Evolutionary conservation across 2,113 vertebrate genomes (phyloP).

Genomic region (Pelusios castaneus): DNA sequence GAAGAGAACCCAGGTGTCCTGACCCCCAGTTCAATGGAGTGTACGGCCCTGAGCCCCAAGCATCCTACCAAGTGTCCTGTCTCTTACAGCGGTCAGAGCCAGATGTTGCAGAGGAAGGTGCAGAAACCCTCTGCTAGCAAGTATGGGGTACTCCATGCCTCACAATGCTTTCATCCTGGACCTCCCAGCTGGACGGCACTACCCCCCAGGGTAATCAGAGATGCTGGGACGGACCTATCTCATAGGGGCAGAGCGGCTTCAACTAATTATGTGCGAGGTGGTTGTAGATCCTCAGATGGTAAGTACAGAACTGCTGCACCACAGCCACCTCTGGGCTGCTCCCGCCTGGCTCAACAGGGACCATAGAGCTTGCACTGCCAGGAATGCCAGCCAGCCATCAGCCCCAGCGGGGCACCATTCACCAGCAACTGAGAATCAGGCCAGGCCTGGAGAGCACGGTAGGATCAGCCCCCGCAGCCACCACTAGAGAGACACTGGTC

Average conservation of each 20-base stretch:
- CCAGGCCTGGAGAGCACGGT: background rate
- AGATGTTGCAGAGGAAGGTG: background rate
- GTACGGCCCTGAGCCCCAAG: background rate
- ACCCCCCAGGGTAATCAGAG: background rate
- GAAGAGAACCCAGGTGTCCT: background rate
- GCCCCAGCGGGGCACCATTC: background rate
- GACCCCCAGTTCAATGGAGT: background rate
- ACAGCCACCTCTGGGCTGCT: no score
- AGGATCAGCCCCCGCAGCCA: background rate
- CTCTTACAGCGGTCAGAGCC: background rate
- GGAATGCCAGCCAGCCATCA: background rate
- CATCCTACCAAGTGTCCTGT: background rate
- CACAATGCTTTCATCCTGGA: no score
- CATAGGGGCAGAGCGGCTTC: background rate
- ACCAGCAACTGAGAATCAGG: background rate
- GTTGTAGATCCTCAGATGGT: background rate
- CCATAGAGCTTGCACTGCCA: no score
- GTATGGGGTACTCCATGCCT: background rate
- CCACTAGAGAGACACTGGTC: no score
- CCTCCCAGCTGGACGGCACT: background rate
- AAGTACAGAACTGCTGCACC: background rate
- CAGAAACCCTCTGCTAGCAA: background rate
- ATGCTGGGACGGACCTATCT: background rate
- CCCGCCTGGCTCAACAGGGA: background rate
- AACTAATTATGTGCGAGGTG: background rate